Evolutionary conservation across 1,140 invertebrate genomes (phyloP).

Genomic region (Ganaspis sp.): DNA sequence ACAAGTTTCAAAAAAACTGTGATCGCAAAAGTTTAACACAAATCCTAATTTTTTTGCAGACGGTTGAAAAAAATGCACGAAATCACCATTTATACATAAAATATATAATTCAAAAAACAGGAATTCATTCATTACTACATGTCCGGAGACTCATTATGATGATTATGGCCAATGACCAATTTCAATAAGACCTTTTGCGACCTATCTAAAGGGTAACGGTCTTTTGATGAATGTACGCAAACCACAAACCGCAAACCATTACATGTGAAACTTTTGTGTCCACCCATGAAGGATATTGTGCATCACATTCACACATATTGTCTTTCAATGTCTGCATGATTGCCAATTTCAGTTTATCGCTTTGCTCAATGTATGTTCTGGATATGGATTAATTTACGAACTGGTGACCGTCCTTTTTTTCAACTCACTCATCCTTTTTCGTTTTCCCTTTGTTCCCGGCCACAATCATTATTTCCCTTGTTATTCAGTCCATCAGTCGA

Average conservation of each 20-base stretch:
- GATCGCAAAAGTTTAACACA: no score
- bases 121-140: neutral
- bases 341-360: conserved; percentile 27
- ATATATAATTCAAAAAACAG: neutral
- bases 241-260: conserved; percentile 5
- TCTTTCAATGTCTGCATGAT: conserved; percentile 20
- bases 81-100: no score
- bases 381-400: neutral
- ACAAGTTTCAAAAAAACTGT: no score
- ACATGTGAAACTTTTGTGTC: neutral
- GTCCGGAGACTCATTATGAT: neutral
- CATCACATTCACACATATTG: neutral
- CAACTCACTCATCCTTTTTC: neutral
- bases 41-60: no score
- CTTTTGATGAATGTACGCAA: neutral
- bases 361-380: neutral
- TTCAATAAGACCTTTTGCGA: conserved; percentile 15
- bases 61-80: no score
- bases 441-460: neutral
- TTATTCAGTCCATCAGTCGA: neutral
- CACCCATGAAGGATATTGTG: neutral
- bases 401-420: neutral
- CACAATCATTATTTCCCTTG: neutral
- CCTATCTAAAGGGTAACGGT: neutral
- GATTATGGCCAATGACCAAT: neutral